These are phyloP conservation scores for Microctonus brassicae DNA, from an alignment of 2,888 invertebrate species.

Conservation along the genomic window DNA sequence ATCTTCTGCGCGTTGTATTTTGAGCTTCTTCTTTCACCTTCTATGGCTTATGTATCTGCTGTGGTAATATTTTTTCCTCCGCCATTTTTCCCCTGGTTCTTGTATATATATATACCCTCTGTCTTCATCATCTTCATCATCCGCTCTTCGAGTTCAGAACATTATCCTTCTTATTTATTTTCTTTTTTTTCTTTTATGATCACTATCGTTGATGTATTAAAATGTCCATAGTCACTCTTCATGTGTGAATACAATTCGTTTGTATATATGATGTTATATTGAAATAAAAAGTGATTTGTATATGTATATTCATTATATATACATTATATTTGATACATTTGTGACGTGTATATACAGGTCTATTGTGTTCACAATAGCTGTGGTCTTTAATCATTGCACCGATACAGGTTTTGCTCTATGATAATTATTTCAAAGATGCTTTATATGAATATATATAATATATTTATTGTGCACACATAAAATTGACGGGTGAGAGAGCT, in stretches of 20 bases:
- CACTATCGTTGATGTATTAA: conserved; percentile 40
- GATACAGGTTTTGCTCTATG: too few relatives aligned
- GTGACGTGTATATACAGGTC: neutral
- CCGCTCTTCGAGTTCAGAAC: neutral
- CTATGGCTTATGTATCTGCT: conserved; percentile 21
- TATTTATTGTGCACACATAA: too few relatives aligned
- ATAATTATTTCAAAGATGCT: too few relatives aligned
- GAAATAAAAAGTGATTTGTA: neutral
- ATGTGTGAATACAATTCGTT: neutral
- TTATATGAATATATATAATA: neutral
- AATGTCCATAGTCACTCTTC: conserved; percentile 16
- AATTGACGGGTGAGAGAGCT: too few relatives aligned
- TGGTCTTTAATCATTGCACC: too few relatives aligned
- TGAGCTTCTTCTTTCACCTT: conserved; percentile 12
- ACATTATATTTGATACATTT: neutral
- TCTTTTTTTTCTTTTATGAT: conserved; percentile 36
- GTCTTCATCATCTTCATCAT: conserved; percentile 18
- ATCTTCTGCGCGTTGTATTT: conserved; percentile 13
- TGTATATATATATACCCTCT: neutral
- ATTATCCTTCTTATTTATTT: neutral
- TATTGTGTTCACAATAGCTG: too few relatives aligned
- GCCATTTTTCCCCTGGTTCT: neutral
- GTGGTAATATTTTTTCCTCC: conserved; percentile 1
- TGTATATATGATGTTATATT: neutral
- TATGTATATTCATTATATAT: neutral